Percentiles rank a stretch among this genome's conserved stretches.
Conservation (phyloP, 2,797 vertebrate genomes). For the Sibirionetta formosa region DNA sequence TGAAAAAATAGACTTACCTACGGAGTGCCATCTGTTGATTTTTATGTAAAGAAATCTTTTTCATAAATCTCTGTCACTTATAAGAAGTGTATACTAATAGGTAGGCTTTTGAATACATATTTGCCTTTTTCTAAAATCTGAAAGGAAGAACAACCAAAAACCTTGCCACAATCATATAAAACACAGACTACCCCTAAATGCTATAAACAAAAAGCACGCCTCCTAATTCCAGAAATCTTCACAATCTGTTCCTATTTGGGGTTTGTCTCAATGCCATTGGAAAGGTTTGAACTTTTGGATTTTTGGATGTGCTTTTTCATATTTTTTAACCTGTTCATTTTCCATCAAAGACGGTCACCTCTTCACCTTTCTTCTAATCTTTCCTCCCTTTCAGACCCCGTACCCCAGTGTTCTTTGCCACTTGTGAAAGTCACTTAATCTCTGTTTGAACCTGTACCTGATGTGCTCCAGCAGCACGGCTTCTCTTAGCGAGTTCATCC, state of each 20-base stretch:
- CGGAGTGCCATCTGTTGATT: constrained; percentile 63
- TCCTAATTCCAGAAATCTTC: not conserved
- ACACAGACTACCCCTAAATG: not conserved
- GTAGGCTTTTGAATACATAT: not conserved
- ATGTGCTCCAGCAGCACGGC: constrained; percentile 47
- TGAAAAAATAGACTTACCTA: constrained; percentile 30
- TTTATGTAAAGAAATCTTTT: constrained; percentile 21
- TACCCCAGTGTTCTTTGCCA: constrained; percentile 52
- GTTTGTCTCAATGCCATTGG: not conserved
- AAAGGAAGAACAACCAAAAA: not conserved
- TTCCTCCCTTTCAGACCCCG: constrained; percentile 52
- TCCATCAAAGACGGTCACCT: constrained; percentile 52
- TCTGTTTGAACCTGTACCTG: constrained; percentile 61
- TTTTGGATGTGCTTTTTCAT: not conserved
- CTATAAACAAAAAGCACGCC: not conserved
- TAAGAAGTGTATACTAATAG: not conserved
- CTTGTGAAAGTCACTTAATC: constrained; percentile 70
- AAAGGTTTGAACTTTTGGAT: not conserved
- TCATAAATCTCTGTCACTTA: constrained; percentile 4
- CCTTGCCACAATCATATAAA: not conserved
- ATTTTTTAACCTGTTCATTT: constrained; percentile 61
- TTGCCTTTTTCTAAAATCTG: not conserved
- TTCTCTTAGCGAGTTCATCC: constrained; percentile 45
- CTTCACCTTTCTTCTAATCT: constrained; percentile 73
- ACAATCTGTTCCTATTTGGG: constrained; percentile 8